Evolutionary conservation across 2,888 invertebrate genomes (phyloP).

Genomic region (Parelbella ahira): DNA sequence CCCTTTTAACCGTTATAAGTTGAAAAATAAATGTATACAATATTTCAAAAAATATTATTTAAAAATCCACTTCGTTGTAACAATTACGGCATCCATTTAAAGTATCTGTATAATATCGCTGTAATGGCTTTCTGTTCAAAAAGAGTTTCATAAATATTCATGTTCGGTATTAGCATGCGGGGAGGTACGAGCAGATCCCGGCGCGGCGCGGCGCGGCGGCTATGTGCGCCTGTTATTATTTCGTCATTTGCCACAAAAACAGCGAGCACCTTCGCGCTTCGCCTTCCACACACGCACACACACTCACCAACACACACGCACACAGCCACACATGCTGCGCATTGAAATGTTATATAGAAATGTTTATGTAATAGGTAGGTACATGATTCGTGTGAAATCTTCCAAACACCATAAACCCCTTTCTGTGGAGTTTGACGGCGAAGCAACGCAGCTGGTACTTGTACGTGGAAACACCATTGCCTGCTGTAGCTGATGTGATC

Average conservation of each 20-base stretch:
- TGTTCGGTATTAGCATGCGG: conserved; percentile 68
- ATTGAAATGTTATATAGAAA: too few relatives aligned
- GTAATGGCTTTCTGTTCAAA: conserved; percentile 50
- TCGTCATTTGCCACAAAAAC: conserved; percentile 75
- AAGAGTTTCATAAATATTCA: conserved; percentile 76
- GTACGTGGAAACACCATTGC: too few relatives aligned
- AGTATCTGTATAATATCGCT: conserved; percentile 25
- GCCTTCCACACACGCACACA: conserved; percentile 30
- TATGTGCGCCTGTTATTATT: conserved; percentile 70
- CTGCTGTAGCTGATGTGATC: too few relatives aligned
- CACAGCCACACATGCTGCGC: not conserved
- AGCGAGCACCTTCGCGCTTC: conserved; percentile 50
- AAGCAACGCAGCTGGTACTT: too few relatives aligned
- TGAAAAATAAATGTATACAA: too few relatives aligned
- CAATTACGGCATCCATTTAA: conserved; percentile 11
- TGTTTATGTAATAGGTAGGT: too few relatives aligned
- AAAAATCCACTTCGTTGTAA: too few relatives aligned
- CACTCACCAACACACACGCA: not conserved
- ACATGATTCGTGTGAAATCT: too few relatives aligned
- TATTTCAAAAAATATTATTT: too few relatives aligned
- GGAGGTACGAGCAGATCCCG: conserved; percentile 44
- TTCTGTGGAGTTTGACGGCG: too few relatives aligned
- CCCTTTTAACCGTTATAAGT: too few relatives aligned
- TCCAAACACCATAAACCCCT: too few relatives aligned
- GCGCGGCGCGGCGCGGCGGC: conserved; percentile 42